phyloP scores from a whole-genome alignment of 2,113 vertebrate species.

The Gopherus flavomarginatus region DNA sequence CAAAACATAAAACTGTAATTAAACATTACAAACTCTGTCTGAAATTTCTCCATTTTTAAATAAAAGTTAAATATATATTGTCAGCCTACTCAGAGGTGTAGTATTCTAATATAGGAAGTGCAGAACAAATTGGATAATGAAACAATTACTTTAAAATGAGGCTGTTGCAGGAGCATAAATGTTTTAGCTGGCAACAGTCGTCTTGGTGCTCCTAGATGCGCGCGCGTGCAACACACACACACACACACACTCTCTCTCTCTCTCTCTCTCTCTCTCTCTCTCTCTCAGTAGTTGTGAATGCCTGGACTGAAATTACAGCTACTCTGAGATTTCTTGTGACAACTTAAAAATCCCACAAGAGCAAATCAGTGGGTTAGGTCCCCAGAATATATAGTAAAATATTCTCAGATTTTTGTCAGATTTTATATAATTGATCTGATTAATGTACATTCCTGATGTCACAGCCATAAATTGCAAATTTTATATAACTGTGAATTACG shows the following conservation, averaged over 20 bases:
- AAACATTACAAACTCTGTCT: slow-evolving; percentile 72
- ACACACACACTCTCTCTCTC: not conserved
- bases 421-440: not conserved
- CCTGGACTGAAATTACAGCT: slow-evolving; percentile 60
- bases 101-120: slow-evolving; percentile 65
- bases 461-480: not conserved
- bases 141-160: slow-evolving; percentile 70
- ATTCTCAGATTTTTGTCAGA: not conserved
- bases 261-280: no score
- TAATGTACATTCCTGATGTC: slow-evolving; percentile 31
- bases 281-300: slow-evolving; percentile 64
- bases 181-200: slow-evolving; percentile 57
- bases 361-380: slow-evolving; percentile 41
- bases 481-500: not conserved
- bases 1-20: slow-evolving; percentile 74
- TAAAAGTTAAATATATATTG: slow-evolving; percentile 74
- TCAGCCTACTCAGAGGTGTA: slow-evolving; percentile 67
- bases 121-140: slow-evolving; percentile 74
- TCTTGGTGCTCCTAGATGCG: not conserved
- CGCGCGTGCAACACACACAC: not conserved
- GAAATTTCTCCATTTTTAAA: slow-evolving; percentile 74
- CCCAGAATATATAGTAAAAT: slow-evolving; percentile 22
- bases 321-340: slow-evolving; percentile 67
- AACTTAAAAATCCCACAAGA: slow-evolving; percentile 64
- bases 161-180: slow-evolving; percentile 57